phyloP scores from a whole-genome alignment of 2,888 invertebrate genomes.

The Poecilobothrus nobilitatus region DNA sequence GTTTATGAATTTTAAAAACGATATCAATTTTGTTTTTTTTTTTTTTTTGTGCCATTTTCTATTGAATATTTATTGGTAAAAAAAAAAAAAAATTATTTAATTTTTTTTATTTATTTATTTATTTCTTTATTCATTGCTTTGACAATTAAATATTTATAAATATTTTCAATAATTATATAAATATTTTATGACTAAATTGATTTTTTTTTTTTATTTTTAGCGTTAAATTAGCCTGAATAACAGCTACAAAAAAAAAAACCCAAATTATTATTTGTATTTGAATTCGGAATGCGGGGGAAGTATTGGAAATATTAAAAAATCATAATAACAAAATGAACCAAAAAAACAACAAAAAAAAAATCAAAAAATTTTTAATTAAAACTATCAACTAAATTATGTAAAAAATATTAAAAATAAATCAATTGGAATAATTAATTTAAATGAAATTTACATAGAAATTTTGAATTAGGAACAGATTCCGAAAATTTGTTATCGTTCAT shows the following conservation, averaged over 20 bases:
- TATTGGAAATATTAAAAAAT: no score
- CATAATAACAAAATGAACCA: neutral
- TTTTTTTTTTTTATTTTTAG: neutral
- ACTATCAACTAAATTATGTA: slow-evolving; percentile 1
- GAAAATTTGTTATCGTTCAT: neutral
- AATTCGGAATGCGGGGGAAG: no score
- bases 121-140: neutral
- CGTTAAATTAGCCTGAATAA: neutral
- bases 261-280: no score
- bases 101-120: neutral
- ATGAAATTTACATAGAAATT: neutral
- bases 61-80: no score
- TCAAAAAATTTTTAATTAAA: neutral
- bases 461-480: neutral
- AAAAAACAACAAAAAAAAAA: neutral
- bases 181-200: neutral
- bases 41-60: no score
- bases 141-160: neutral
- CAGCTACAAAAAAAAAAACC: no score
- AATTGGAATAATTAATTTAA: slow-evolving; percentile 12
- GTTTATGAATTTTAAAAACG: neutral
- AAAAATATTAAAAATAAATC: slow-evolving; percentile 9
- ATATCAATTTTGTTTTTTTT: no score
- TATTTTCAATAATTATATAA: neutral
- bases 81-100: neutral